phyloP scores from a whole-genome alignment of 2,113 vertebrate species.

The Meriones unguiculatus region DNA sequence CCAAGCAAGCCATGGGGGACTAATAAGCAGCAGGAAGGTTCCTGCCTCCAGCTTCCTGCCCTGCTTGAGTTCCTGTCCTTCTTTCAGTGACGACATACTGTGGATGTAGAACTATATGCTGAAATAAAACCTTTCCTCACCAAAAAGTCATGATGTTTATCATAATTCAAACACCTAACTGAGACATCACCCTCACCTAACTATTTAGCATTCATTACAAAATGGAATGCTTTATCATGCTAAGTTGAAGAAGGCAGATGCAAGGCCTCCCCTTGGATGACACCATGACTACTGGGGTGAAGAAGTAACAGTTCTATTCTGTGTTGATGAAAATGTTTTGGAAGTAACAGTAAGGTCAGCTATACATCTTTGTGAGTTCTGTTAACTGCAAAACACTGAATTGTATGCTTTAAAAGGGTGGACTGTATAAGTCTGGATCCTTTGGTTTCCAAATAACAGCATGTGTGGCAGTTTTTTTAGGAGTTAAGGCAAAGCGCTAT shows the following conservation, averaged over 20 bases:
- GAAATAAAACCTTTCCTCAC: background rate
- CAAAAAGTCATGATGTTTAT: background rate
- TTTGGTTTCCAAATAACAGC: background rate
- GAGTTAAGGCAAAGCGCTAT: background rate
- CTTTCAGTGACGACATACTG: background rate
- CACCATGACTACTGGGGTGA: background rate
- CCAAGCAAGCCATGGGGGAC: background rate
- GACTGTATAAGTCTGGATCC: background rate
- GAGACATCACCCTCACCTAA: background rate
- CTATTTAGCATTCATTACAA: conserved; percentile 31
- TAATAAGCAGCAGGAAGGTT: background rate
- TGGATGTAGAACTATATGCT: background rate
- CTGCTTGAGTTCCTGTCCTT: background rate
- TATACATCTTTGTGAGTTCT: background rate
- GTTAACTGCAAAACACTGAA: background rate
- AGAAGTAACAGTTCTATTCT: background rate
- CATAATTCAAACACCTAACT: background rate
- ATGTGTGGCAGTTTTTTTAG: background rate
- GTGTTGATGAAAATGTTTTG: background rate
- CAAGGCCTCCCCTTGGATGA: background rate
- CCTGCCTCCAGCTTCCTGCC: background rate
- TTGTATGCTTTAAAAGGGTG: background rate
- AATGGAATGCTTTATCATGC: background rate
- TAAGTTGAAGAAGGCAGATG: conserved; percentile 14
- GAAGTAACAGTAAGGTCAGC: background rate